These are phyloP conservation scores for Microplitis mediator DNA, from an alignment of 1,140 invertebrate species.

Conservation along the genomic window DNA sequence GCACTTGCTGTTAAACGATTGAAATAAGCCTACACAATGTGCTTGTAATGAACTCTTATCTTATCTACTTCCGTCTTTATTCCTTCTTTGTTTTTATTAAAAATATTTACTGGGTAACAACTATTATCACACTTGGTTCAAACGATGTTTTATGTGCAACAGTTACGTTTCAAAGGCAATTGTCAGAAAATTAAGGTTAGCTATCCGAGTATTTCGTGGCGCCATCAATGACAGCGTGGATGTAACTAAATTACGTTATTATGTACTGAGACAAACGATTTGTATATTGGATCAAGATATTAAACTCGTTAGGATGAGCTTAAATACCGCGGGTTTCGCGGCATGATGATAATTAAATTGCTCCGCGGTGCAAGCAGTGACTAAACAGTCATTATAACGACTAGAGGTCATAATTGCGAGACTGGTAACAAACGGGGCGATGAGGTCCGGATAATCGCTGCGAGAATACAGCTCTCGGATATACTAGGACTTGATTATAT, in stretches of 20 bases:
- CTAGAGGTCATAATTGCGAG: slow-evolving; percentile 53
- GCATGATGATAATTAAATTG: slow-evolving; percentile 55
- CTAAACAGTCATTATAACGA: slow-evolving; percentile 58
- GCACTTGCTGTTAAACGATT: slow-evolving; percentile 53
- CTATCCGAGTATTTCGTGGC: not conserved
- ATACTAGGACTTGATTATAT: not conserved
- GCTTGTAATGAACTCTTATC: slow-evolving; percentile 39
- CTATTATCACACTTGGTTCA: not conserved
- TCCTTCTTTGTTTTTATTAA: slow-evolving; percentile 7
- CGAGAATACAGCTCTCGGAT: not conserved
- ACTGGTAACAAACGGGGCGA: slow-evolving; percentile 44
- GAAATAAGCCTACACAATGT: slow-evolving; percentile 54
- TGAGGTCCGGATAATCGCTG: slow-evolving; percentile 42
- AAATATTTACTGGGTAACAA: not conserved
- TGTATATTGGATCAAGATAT: slow-evolving; percentile 16
- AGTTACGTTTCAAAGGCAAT: not conserved
- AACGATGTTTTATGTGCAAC: not conserved
- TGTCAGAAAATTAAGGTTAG: not conserved
- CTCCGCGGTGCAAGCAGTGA: slow-evolving; percentile 46
- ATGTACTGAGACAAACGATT: not conserved
- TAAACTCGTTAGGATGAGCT: slow-evolving; percentile 41
- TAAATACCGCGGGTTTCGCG: slow-evolving; percentile 33
- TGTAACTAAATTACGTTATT: not conserved
- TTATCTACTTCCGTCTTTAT: slow-evolving; percentile 32
- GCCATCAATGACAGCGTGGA: not conserved